phyloP scores from a whole-genome alignment of 1,140 invertebrate species.

The Penaeus vannamei region DNA sequence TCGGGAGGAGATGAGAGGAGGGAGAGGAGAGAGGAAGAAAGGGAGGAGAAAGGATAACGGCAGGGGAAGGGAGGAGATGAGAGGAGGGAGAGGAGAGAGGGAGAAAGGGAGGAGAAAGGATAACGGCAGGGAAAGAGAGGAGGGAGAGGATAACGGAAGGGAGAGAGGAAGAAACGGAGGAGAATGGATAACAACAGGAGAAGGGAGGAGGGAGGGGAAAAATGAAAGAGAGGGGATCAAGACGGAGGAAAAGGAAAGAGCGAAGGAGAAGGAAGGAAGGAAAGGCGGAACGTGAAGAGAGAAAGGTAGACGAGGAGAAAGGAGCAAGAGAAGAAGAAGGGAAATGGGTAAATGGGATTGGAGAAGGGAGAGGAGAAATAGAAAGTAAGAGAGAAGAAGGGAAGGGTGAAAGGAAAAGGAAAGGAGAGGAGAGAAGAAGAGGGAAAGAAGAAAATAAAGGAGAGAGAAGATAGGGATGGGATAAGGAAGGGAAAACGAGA shows the following conservation, averaged over 20 bases:
- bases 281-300: no score
- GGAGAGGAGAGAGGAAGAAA: no score
- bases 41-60: no score
- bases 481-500: slow-evolving; percentile 7
- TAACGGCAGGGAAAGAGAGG: background rate
- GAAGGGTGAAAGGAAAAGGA: background rate
- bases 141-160: slow-evolving; percentile 16
- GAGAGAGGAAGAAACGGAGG: slow-evolving; percentile 24
- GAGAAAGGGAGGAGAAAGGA: background rate
- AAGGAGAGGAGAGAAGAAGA: background rate
- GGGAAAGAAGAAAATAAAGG: slow-evolving; percentile 13
- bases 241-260: background rate
- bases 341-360: background rate
- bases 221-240: no score
- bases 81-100: background rate
- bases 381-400: no score
- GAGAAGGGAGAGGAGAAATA: no score
- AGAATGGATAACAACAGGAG: background rate
- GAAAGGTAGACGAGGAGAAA: slow-evolving; percentile 23
- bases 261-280: no score
- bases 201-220: background rate
- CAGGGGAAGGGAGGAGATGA: background rate
- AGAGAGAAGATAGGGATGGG: slow-evolving; percentile 1
- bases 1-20: no score
- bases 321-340: background rate